Evolutionary conservation across 1,140 invertebrate genomes (phyloP).

Genomic region (Scaptodrosophila lebanonensis): DNA sequence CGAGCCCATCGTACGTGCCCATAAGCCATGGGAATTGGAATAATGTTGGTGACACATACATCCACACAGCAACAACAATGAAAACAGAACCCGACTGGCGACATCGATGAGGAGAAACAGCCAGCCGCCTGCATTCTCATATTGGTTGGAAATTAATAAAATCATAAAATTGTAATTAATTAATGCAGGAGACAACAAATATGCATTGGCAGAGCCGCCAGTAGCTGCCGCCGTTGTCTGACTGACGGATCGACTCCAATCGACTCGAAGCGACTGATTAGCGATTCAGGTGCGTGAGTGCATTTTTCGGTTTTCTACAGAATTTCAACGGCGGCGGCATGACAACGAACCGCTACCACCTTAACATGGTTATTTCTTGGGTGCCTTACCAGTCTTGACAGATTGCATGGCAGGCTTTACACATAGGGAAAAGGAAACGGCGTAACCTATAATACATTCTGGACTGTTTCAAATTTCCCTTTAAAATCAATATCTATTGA

Average conservation of each 20-base stretch:
- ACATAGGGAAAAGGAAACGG: too few relatives aligned
- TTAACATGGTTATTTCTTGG: too few relatives aligned
- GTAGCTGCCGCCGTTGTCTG: slow-evolving; percentile 31
- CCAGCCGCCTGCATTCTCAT: slow-evolving; percentile 22
- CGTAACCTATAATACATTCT: too few relatives aligned
- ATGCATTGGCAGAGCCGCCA: slow-evolving; percentile 46
- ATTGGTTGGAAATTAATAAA: slow-evolving; percentile 67
- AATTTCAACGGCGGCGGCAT: slow-evolving; percentile 47
- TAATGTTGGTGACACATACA: slow-evolving; percentile 30
- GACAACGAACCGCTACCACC: slow-evolving; percentile 22
- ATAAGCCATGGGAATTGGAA: slow-evolving; percentile 70
- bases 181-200: slow-evolving; percentile 50
- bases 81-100: slow-evolving; percentile 14
- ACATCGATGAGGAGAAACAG: slow-evolving; percentile 14
- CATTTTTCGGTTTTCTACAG: slow-evolving; percentile 64
- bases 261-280: slow-evolving; percentile 43
- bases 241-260: slow-evolving; percentile 34
- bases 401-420: slow-evolving; percentile 58
- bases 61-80: not conserved
- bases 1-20: slow-evolving; percentile 57
- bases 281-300: slow-evolving; percentile 70
- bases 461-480: too few relatives aligned
- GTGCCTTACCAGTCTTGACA: slow-evolving; percentile 48
- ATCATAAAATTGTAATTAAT: slow-evolving; percentile 73
- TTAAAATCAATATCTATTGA: too few relatives aligned